A percentile compares a stretch with the other conserved stretches of the same genome.
Evolutionary conservation across 2,113 vertebrate species (phyloP).

Genomic region (Urocynchramus pylzowi): DNA sequence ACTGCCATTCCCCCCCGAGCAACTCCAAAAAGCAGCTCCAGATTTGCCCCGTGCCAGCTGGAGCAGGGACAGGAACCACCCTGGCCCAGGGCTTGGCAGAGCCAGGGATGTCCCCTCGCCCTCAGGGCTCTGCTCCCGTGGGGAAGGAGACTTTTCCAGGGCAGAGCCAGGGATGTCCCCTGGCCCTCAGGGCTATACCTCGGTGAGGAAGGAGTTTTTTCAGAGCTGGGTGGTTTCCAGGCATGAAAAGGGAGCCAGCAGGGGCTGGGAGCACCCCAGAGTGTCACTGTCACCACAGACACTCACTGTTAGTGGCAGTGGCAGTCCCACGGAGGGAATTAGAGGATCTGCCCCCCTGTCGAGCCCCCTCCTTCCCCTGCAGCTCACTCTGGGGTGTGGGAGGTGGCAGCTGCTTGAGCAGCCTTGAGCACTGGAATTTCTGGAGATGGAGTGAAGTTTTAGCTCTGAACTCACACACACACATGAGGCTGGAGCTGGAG

Average conservation of each 20-base stretch:
- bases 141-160: not conserved
- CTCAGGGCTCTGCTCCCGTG: not conserved
- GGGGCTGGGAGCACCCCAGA: not conserved
- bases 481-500: not conserved
- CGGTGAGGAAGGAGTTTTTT: not conserved
- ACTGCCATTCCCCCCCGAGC: not conserved
- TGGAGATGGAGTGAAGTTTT: not conserved
- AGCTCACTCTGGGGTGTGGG: not conserved
- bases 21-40: not conserved
- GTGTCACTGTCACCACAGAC: rapidly evolving
- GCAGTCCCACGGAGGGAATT: not conserved
- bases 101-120: not conserved
- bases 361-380: not conserved
- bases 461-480: not conserved
- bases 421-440: not conserved
- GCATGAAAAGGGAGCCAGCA: not conserved
- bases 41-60: not conserved
- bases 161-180: not conserved
- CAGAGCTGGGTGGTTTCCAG: not conserved
- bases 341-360: not conserved
- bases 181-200: not conserved
- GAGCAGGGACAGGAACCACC: not conserved
- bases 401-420: not conserved
- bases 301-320: rapidly evolving
- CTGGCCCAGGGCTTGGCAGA: not conserved